Conservation (phyloP, 2,888 invertebrate species). For the Cantharis rustica region DNA sequence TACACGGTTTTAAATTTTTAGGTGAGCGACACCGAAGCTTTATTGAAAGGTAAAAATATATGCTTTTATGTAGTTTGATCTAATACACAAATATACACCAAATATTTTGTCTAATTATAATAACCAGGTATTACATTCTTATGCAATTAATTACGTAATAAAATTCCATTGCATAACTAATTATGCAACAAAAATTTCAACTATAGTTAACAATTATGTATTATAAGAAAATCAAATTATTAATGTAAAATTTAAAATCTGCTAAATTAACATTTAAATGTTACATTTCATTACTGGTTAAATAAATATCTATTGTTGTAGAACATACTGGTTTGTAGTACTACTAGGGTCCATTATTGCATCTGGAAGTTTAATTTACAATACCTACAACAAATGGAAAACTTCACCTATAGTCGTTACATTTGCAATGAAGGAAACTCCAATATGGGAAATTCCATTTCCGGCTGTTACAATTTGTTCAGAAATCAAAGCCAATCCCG, state of each 20-base stretch:
- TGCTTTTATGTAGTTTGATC: too few relatives aligned
- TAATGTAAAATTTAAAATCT: too few relatives aligned
- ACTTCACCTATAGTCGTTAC: slow-evolving; percentile 76
- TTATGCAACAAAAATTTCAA: too few relatives aligned
- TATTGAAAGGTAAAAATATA: slow-evolving; percentile 2
- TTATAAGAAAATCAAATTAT: too few relatives aligned
- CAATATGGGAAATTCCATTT: slow-evolving; percentile 65
- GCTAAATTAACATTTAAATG: too few relatives aligned
- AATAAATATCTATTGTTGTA: background rate
- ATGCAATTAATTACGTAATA: too few relatives aligned
- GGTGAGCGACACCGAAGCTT: slow-evolving; percentile 3
- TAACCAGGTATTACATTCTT: too few relatives aligned
- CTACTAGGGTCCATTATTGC: slow-evolving; percentile 54
- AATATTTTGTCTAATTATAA: too few relatives aligned
- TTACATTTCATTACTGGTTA: too few relatives aligned
- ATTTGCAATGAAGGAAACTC: slow-evolving; percentile 74
- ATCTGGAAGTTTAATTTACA: slow-evolving; percentile 64
- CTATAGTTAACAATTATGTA: too few relatives aligned
- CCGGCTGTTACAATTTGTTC: slow-evolving; percentile 54
- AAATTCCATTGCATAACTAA: too few relatives aligned
- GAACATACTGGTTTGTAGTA: slow-evolving; percentile 1
- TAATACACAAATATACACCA: too few relatives aligned
- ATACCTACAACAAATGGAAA: slow-evolving; percentile 74
- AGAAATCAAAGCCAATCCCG: background rate
- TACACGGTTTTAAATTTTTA: slow-evolving; percentile 11